phyloP scores from a whole-genome alignment of 2,113 vertebrate genomes.

The Sebastes fasciatus region DNA sequence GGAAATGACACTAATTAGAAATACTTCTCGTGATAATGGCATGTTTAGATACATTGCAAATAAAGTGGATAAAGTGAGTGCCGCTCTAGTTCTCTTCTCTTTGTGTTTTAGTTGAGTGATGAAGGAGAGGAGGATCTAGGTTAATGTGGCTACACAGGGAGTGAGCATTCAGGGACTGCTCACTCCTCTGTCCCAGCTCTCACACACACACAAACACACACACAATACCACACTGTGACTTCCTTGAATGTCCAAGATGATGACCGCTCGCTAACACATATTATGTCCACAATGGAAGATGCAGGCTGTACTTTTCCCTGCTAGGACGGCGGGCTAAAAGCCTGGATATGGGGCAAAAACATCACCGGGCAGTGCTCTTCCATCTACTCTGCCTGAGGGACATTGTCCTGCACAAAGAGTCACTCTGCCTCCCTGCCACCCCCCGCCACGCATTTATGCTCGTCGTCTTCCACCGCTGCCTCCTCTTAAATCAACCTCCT shows the following conservation, averaged over 20 bases:
- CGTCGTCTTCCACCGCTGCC: constrained; percentile 63
- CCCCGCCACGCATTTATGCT: constrained; percentile 72
- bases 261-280: constrained; percentile 73
- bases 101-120: constrained; percentile 79
- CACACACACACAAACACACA: constrained; percentile 52
- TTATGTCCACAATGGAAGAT: constrained; percentile 77
- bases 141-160: constrained; percentile 81
- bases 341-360: constrained; percentile 72
- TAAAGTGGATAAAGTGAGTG: constrained; percentile 65
- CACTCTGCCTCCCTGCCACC: constrained; percentile 64
- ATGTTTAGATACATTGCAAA: constrained; percentile 83
- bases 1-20: constrained; percentile 81
- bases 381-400: constrained; percentile 82
- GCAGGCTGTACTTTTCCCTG: constrained; percentile 83
- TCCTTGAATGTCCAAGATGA: constrained; percentile 74
- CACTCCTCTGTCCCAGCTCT: constrained; percentile 75
- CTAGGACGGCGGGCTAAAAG: constrained; percentile 75
- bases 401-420: constrained; percentile 82
- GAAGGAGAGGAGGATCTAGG: constrained; percentile 77
- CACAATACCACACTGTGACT: constrained; percentile 47
- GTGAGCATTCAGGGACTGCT: constrained; percentile 79
- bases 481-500: constrained; percentile 74
- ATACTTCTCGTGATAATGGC: constrained; percentile 72
- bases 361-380: constrained; percentile 73
- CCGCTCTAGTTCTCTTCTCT: constrained; percentile 76